Percentiles rank a stretch among this genome's conserved stretches.
These are phyloP conservation scores for Poeciliopsis occidentalis DNA, from an alignment of 2,113 vertebrate species.

Conservation along the genomic window DNA sequence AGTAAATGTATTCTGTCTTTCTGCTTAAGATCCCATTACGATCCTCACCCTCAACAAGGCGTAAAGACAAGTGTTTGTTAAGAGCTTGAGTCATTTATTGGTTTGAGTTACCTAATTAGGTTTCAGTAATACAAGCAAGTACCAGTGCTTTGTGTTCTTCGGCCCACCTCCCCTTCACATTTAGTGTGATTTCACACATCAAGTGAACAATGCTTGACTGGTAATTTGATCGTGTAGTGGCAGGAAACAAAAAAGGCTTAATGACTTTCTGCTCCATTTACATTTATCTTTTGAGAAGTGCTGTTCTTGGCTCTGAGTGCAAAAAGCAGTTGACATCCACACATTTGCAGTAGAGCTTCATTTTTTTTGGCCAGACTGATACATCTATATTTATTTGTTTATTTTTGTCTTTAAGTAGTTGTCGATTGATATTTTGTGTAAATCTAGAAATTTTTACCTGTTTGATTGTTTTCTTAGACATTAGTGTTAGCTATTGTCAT, in stretches of 20 bases:
- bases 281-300: neutral
- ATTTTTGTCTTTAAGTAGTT: neutral
- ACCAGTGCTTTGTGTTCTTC: neutral
- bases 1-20: slow-evolving; percentile 6
- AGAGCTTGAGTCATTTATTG: slow-evolving; percentile 28
- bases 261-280: slow-evolving; percentile 1
- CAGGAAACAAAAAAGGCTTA: slow-evolving; percentile 7
- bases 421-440: neutral
- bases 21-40: neutral
- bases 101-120: slow-evolving; percentile 9
- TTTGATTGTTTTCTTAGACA: neutral
- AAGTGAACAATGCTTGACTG: slow-evolving; percentile 4
- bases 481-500: no score
- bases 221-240: neutral
- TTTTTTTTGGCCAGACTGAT: neutral
- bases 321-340: neutral
- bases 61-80: slow-evolving; percentile 4
- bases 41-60: neutral
- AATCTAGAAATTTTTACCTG: neutral
- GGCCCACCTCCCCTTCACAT: neutral
- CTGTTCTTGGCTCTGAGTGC: neutral
- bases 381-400: neutral
- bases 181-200: slow-evolving; percentile 3
- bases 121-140: slow-evolving; percentile 1
- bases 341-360: neutral